Evolutionary conservation across 1,140 invertebrate genomes (phyloP).

Genomic region (Aphelenchoides avenae): DNA sequence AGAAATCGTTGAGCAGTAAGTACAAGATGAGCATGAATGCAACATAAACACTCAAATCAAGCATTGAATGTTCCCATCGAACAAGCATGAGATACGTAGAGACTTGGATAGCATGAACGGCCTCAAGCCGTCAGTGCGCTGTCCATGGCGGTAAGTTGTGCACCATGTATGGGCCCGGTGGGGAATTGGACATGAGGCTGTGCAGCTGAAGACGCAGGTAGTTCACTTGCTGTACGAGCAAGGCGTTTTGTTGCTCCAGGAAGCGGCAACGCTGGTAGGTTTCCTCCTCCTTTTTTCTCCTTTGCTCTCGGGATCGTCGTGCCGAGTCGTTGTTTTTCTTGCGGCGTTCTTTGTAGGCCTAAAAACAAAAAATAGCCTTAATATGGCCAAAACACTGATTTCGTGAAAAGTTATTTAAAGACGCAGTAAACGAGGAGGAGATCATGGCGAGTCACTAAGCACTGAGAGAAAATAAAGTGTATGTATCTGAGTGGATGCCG

Average conservation of each 20-base stretch:
- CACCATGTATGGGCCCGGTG: too few relatives aligned
- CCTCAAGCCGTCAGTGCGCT: too few relatives aligned
- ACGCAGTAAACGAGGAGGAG: conserved; percentile 6
- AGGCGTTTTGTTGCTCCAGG: background rate
- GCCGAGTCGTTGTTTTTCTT: conserved; percentile 22
- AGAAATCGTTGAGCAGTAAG: too few relatives aligned
- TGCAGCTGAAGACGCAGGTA: too few relatives aligned
- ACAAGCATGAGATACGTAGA: too few relatives aligned
- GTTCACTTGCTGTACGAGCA: background rate
- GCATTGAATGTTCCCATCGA: too few relatives aligned
- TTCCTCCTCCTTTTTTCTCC: conserved; percentile 8
- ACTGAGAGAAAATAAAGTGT: conserved; percentile 2
- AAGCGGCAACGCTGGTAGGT: conserved; percentile 1
- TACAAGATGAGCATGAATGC: too few relatives aligned
- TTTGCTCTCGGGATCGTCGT: conserved; percentile 1
- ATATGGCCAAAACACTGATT: background rate
- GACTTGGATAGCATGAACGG: too few relatives aligned
- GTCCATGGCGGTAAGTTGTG: too few relatives aligned
- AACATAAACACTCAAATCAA: too few relatives aligned
- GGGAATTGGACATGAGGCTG: too few relatives aligned
- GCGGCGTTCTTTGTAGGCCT: conserved; percentile 15
- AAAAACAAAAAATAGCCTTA: background rate
- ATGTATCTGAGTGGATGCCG: too few relatives aligned
- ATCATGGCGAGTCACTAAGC: conserved; percentile 10
- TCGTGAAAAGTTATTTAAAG: background rate